Conservation (phyloP, 2,113 vertebrate genomes). For the Scophthalmus maximus region DNA sequence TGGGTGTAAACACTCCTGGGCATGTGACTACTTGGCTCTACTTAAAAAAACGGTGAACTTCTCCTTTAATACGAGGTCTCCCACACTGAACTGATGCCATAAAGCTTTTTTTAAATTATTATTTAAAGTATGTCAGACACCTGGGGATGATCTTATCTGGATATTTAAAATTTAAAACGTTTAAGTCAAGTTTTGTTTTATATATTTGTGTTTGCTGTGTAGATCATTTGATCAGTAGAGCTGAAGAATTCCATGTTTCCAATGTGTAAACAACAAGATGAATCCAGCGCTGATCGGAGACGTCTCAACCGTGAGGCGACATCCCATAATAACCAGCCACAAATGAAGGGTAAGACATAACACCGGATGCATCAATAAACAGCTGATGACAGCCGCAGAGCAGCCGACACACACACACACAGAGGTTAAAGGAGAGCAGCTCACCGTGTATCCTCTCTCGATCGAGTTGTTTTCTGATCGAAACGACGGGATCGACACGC, state of each 20-base stretch:
- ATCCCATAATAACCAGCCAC: too few species aligned
- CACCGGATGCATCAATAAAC: too few species aligned
- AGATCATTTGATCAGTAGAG: neutral
- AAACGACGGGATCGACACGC: constrained; percentile 94
- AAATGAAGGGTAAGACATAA: too few species aligned
- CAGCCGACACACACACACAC: neutral
- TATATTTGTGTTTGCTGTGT: neutral
- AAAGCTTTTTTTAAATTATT: too few species aligned
- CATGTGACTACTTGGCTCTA: too few species aligned
- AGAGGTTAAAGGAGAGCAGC: constrained; percentile 50
- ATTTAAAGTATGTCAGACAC: too few species aligned
- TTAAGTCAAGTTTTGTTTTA: too few species aligned
- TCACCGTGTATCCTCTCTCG: constrained; percentile 95
- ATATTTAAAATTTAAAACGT: too few species aligned
- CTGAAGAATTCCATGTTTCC: neutral
- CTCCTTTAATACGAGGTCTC: neutral
- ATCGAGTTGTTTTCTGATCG: constrained; percentile 90
- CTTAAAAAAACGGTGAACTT: too few species aligned
- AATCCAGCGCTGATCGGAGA: neutral
- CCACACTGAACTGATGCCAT: neutral
- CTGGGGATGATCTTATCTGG: too few species aligned
- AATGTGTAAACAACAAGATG: neutral
- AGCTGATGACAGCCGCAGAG: constrained; percentile 43
- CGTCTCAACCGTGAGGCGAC: neutral
- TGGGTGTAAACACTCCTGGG: too few species aligned